Conservation (phyloP, 2,113 vertebrate genomes). For the Piaya cayana region DNA sequence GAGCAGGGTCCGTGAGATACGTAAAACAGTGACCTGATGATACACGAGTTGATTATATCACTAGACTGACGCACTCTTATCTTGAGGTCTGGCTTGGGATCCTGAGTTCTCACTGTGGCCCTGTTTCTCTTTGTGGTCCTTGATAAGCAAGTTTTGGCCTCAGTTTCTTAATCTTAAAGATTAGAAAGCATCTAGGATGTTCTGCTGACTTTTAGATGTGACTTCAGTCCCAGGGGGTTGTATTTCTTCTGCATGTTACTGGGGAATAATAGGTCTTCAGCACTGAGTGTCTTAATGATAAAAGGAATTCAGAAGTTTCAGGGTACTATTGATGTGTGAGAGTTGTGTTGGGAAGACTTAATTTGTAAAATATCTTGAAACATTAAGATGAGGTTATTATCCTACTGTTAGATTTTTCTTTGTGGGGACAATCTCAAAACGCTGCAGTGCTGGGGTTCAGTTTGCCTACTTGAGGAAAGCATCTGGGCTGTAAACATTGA, state of each 20-base stretch:
- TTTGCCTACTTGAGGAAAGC: background rate
- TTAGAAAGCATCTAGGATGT: background rate
- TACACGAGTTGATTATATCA: background rate
- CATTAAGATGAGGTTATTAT: background rate
- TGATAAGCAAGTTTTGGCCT: background rate
- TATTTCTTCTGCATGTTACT: background rate
- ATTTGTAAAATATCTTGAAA: background rate
- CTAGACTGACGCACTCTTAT: background rate
- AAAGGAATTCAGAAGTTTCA: background rate
- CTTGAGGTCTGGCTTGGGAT: background rate
- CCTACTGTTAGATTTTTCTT: background rate
- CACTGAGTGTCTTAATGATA: background rate
- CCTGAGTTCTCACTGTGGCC: background rate
- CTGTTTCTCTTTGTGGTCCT: background rate
- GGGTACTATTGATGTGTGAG: rapidly evolving
- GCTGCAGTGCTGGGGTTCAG: background rate
- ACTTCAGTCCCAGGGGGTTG: background rate
- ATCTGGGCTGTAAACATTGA: background rate
- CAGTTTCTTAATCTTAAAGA: slow-evolving; percentile 17
- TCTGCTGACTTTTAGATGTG: background rate
- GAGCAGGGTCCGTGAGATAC: background rate
- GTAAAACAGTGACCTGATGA: background rate
- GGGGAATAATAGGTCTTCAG: background rate
- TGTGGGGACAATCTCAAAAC: background rate
- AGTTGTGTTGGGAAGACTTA: background rate